Evolutionary conservation across 1,140 invertebrate species (phyloP).

Genomic region (Micrasema longulum): DNA sequence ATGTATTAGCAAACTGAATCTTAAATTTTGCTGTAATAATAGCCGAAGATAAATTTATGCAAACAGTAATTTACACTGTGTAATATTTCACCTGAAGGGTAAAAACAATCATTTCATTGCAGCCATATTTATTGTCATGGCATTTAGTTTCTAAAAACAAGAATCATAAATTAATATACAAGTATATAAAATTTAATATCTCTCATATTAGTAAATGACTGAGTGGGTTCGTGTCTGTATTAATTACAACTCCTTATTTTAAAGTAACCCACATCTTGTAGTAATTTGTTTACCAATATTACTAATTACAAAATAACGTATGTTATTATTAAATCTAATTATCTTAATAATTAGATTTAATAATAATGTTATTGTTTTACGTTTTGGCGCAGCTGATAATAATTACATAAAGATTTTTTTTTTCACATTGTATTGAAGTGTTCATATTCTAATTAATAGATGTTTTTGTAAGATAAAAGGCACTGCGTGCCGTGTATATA

Average conservation of each 20-base stretch:
- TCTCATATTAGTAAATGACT: conserved; percentile 9
- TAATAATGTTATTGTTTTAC: too few species aligned
- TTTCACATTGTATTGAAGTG: too few species aligned
- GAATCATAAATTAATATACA: conserved; percentile 26
- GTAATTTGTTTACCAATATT: conserved; percentile 13
- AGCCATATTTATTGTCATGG: conserved; percentile 33
- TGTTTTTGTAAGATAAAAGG: too few species aligned
- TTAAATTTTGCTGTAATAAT: not conserved
- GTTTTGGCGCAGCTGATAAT: too few species aligned
- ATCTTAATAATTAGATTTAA: too few species aligned
- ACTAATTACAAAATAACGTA: conserved; percentile 9
- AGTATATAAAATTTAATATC: conserved; percentile 1
- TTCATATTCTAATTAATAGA: too few species aligned
- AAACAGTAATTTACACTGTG: conserved; percentile 8
- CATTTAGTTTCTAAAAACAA: conserved; percentile 34
- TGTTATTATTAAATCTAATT: too few species aligned
- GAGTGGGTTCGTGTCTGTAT: conserved; percentile 14
- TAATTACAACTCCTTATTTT: conserved; percentile 16
- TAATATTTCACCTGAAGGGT: conserved; percentile 35
- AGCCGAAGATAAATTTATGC: conserved; percentile 14
- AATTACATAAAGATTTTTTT: too few species aligned
- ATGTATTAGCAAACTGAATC: too few species aligned
- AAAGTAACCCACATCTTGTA: not conserved
- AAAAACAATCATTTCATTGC: conserved; percentile 20
- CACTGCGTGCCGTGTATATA: too few species aligned